Conservation (phyloP, 2,797 vertebrate genomes). For the Siniperca undulata region DNA sequence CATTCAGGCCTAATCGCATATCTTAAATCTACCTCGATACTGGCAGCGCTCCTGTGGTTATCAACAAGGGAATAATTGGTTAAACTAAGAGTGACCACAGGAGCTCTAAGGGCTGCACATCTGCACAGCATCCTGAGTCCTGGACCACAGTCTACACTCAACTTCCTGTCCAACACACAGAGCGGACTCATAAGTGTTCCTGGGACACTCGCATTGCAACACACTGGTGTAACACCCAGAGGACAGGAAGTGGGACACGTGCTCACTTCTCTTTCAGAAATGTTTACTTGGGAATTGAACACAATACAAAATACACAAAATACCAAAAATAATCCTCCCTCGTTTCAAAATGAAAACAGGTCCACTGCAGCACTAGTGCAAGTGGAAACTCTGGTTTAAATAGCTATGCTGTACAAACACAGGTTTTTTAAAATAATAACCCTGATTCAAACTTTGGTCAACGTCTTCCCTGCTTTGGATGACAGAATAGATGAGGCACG, state of each 20-base stretch:
- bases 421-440: not conserved
- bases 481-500: not conserved
- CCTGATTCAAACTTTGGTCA: not conserved
- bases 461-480: not conserved
- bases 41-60: not conserved
- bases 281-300: slow-evolving; percentile 31
- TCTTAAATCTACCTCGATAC: not conserved
- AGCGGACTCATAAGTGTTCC: slow-evolving; percentile 45
- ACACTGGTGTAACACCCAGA: slow-evolving; percentile 32
- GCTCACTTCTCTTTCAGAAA: slow-evolving; percentile 12
- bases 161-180: slow-evolving; percentile 58
- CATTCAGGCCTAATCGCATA: slow-evolving; percentile 1
- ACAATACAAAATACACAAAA: slow-evolving; percentile 11
- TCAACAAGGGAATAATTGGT: slow-evolving; percentile 10
- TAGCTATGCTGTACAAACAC: not conserved
- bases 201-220: slow-evolving; percentile 43
- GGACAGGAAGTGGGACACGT: slow-evolving; percentile 44
- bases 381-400: slow-evolving; percentile 2
- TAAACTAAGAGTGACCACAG: slow-evolving; percentile 27
- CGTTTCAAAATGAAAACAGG: slow-evolving; percentile 13
- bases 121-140: slow-evolving; percentile 56
- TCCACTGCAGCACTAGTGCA: not conserved
- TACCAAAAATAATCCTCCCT: not conserved
- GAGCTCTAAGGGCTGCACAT: slow-evolving; percentile 47
- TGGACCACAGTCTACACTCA: slow-evolving; percentile 32